phyloP scores from a whole-genome alignment of 2,888 invertebrate species.

The Pammene fasciana region DNA sequence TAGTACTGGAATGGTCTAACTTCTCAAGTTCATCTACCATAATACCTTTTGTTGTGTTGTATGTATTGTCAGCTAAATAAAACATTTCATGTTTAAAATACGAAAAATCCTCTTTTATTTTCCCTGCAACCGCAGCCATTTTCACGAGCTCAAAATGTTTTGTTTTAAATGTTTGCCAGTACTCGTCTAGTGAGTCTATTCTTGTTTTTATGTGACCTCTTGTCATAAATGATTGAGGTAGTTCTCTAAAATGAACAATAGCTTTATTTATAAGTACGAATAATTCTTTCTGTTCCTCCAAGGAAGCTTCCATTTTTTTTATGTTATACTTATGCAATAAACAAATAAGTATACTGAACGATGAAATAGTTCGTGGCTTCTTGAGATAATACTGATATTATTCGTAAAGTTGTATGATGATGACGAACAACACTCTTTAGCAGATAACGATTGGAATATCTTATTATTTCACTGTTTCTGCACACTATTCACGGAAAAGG shows the following conservation, averaged over 20 bases:
- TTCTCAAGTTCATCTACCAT: conserved; percentile 1
- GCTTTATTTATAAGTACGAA: not conserved
- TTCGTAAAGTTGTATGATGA: too few species aligned
- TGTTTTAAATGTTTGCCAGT: not conserved
- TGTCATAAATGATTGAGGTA: not conserved
- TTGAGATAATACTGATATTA: not conserved
- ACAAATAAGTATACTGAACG: not conserved
- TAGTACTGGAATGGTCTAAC: not conserved
- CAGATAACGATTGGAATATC: too few species aligned
- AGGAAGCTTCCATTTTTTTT: not conserved
- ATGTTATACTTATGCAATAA: not conserved
- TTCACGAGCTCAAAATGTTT: not conserved
- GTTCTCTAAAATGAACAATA: not conserved
- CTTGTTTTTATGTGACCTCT: not conserved
- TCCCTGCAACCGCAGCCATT: not conserved
- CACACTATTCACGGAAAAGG: too few species aligned
- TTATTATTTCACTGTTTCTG: too few species aligned
- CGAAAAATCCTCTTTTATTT: not conserved
- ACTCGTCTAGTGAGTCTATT: not conserved
- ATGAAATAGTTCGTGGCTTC: not conserved
- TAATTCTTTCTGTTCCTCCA: not conserved
- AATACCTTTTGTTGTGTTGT: not conserved
- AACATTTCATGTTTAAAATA: conserved; percentile 1
- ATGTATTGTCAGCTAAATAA: not conserved
- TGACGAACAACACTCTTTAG: too few species aligned